Evolutionary conservation across 2,797 vertebrate genomes (phyloP), one percentile per base, ranked within the genome.

Genomic region (Oryzias sinensis): DNA sequence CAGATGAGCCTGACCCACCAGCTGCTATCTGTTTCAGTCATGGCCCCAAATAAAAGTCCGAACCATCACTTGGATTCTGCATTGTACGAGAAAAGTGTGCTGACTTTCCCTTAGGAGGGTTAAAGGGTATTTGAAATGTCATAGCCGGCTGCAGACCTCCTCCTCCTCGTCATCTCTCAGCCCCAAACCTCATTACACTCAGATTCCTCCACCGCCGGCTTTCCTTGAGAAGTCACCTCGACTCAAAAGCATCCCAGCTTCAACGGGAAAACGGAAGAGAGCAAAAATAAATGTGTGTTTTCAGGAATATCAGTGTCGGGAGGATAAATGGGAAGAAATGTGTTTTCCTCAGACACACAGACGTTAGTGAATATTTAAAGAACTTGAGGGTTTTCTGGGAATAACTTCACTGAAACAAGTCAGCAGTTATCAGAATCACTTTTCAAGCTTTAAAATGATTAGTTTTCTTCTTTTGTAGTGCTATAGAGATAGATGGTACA

Each of bases 41-140:
- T 68, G 77, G 68, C 81, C 62, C 33, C 72, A 82, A 77, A 82
- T 87, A 79, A 77, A 81, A 80, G 68, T 74, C 67, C 59, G 48
- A 40, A 41, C 56, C 71, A 77, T 80, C 70, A 70, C 63, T 82
- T 78, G 63, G 57, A 72, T 74, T 72, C 74, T 62, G 45, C 47
- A 53, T 11, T 47, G 50, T 64, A 57, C 56, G 42, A 52, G 14
- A 77, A 61, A 60, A 64, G 62, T 54, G 70, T 61, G 49, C 59
- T 22, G 25, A 44, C 33, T 62, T 53, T 20, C 50, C 58, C 66
- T 65, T 48, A 0, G 2, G 53, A 63, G 54, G 43, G 17, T 54
- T 61, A 59, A 58, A 66, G 53, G 66, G 68, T 76, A 70, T 77
- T 65, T 27, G 22, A 64, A 64, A 53, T 57, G 44, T 60, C 42